Evolutionary conservation across 1,140 invertebrate species (phyloP).

Genomic region (Platyscapa corneri): DNA sequence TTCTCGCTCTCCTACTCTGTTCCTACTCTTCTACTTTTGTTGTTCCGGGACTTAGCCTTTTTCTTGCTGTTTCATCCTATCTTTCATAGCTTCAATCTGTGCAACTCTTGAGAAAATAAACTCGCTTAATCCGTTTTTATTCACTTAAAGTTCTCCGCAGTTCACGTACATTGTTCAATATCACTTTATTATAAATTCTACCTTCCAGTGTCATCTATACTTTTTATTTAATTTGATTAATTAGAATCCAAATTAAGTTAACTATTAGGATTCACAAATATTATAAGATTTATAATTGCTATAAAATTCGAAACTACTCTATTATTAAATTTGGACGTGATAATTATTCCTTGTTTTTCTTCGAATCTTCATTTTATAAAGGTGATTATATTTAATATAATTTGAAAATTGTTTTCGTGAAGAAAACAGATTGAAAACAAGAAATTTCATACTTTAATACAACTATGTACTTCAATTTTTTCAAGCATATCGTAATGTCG

Average conservation of each 20-base stretch:
- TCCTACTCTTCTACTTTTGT: too few relatives aligned
- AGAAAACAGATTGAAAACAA: not conserved
- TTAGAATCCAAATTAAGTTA: not conserved
- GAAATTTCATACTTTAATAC: constrained; percentile 36
- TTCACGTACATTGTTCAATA: constrained; percentile 32
- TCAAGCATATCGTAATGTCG: constrained; percentile 25
- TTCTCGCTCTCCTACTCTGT: too few relatives aligned
- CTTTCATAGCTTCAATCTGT: not conserved
- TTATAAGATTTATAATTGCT: not conserved
- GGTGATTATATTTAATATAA: not conserved
- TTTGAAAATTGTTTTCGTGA: too few relatives aligned
- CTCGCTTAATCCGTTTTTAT: constrained; percentile 9
- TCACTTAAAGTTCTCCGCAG: not conserved
- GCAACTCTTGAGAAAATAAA: not conserved
- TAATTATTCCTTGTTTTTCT: not conserved
- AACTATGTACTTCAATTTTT: constrained; percentile 24
- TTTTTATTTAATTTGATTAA: too few relatives aligned
- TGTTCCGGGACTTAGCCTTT: not conserved
- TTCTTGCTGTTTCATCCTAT: not conserved
- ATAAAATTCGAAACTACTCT: not conserved
- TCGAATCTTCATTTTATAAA: not conserved
- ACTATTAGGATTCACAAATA: not conserved
- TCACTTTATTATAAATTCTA: constrained; percentile 31
- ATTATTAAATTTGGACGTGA: not conserved
- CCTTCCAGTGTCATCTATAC: not conserved